Evolutionary conservation across 92 coral and sea anemone species (phyloP), one percentile per base, ranked within the genome.

Genomic region (Anthopleura xanthogrammica): DNA sequence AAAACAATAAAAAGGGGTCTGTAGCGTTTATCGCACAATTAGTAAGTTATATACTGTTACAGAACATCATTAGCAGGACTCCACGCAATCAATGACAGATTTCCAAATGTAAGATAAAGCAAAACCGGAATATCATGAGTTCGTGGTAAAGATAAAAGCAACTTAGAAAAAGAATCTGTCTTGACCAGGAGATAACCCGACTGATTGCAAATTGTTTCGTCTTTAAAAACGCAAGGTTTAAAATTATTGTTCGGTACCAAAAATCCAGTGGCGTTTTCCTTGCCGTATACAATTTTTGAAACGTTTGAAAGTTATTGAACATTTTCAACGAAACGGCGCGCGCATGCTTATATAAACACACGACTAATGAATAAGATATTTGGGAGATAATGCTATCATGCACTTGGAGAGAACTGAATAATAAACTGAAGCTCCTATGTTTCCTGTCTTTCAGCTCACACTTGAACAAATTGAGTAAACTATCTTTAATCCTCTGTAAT

Each of bases 51-150:
- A 62, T 62, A 62, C 29, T n/a, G 70, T 62, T 62, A 62, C 24
- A 22, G 29, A 24, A 62, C 11, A 62, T 62, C 7, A 72, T 65
- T 7, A 60, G 23, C 83, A 41, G 83, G 83, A 40, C 52, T 62
- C 76, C 83, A 60, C 40, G 8, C 72, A 80, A 66, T 80, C 72
- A 20, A 23, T 41, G 83, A 80, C 83, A 80, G 60, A 79, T 79
- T 58, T 71, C 22, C 14, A 62, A 79, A 62, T 16, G 4, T 2
- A 46, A 60, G 83, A 79, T 79, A 79, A 79, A n/a, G 40, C 43
- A 20, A 40, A 52, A 20, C 12, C 50, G 50, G 55, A 23, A 23
- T 24, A 24, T 23, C 57, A 16, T 42, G 16, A 50, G n/a, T 64
- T 64, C 9, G 22, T 7, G 70, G 29, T 20, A 6, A 29, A 62